Conservation (phyloP, 2,888 invertebrate species). For the Scotopteryx bipunctaria region DNA sequence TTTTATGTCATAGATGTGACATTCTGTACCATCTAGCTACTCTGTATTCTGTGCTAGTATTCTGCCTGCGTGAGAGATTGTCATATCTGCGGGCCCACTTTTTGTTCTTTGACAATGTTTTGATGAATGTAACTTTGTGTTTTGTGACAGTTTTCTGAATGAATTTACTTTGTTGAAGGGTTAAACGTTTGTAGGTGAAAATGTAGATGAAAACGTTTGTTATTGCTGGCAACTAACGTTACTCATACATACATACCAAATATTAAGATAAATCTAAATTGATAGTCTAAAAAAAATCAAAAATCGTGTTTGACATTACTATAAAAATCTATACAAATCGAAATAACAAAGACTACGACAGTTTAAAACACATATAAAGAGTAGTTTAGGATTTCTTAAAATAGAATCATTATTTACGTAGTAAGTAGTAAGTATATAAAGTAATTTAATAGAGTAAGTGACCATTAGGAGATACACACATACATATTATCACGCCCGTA, state of each 20-base stretch:
- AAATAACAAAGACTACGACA: too few species aligned
- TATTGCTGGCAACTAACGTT: background rate
- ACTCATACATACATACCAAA: background rate
- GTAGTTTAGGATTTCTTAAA: too few species aligned
- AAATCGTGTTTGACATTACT: too few species aligned
- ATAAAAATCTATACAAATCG: too few species aligned
- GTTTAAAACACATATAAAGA: too few species aligned
- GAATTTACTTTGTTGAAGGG: constrained; percentile 34
- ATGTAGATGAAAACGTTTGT: background rate
- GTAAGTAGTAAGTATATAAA: too few species aligned
- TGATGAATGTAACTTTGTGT: constrained; percentile 47
- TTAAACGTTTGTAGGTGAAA: constrained; percentile 9
- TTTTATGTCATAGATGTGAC: background rate
- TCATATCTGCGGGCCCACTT: constrained; percentile 47
- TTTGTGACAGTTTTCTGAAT: constrained; percentile 41
- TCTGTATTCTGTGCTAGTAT: background rate
- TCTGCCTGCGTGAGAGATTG: constrained; percentile 26
- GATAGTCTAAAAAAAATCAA: too few species aligned
- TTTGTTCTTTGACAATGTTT: constrained; percentile 53
- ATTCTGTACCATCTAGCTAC: background rate
- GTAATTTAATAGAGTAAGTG: too few species aligned
- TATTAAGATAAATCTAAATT: background rate
- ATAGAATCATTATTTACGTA: too few species aligned
- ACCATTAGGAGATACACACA: too few species aligned
- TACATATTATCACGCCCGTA: too few species aligned